A percentile compares a stretch with the other conserved stretches of the same genome.
Evolutionary conservation across 2,888 invertebrate genomes (phyloP).

Genomic region (Biston betularia): DNA sequence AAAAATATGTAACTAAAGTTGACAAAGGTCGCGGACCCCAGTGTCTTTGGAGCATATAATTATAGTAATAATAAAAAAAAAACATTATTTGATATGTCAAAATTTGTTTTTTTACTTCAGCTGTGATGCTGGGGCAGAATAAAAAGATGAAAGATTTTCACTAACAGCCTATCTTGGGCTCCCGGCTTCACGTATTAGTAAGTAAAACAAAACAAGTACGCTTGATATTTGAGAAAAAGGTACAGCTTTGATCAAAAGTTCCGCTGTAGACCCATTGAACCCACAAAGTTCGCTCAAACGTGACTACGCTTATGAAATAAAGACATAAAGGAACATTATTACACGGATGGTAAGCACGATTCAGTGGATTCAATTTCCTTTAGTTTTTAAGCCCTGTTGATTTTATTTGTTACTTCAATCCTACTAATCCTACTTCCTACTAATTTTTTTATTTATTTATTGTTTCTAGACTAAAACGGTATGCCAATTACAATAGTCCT

Average conservation of each 20-base stretch:
- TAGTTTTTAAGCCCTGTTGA: neutral
- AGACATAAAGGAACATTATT: constrained; percentile 27
- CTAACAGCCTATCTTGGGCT: neutral
- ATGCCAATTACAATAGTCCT: too few relatives aligned
- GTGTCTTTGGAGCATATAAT: too few relatives aligned
- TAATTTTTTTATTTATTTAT: too few relatives aligned
- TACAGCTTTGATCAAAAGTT: constrained; percentile 31
- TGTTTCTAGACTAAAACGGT: too few relatives aligned
- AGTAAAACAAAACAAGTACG: constrained; percentile 11
- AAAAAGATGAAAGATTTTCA: neutral
- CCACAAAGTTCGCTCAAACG: constrained; percentile 24
- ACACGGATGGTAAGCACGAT: constrained; percentile 17
- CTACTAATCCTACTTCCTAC: too few relatives aligned
- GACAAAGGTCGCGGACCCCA: too few relatives aligned
- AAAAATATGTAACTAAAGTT: too few relatives aligned
- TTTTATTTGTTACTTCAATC: neutral
- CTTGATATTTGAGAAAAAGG: constrained; percentile 25
- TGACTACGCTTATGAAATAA: constrained; percentile 26
- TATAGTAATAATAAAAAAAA: too few relatives aligned
- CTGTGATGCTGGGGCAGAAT: too few relatives aligned
- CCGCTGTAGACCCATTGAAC: constrained; percentile 27
- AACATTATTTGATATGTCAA: too few relatives aligned
- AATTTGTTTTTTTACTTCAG: too few relatives aligned
- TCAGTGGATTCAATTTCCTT: constrained; percentile 20
- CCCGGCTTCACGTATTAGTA: neutral